These are phyloP conservation scores for Anas georgica DNA, from an alignment of 2,797 vertebrate species.

Conservation along the genomic window DNA sequence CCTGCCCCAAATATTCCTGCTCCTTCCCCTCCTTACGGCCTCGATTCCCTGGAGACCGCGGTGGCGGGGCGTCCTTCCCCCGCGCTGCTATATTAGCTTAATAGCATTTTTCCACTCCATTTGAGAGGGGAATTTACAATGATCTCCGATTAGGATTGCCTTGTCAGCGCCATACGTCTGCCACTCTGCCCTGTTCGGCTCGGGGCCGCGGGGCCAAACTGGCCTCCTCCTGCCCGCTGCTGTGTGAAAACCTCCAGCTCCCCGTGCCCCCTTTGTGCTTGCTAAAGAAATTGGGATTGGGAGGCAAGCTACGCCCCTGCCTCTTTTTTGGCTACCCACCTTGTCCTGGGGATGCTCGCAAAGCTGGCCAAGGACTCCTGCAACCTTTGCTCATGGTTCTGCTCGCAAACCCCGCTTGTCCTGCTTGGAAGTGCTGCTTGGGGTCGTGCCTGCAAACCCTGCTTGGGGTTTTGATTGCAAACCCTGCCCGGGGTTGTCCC, in stretches of 20 bases:
- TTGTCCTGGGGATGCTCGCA: neutral
- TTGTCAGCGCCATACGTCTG: neutral
- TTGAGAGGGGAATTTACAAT: constrained; percentile 61
- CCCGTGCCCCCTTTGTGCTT: rapidly evolving
- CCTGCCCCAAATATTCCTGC: neutral
- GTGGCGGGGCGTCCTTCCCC: neutral
- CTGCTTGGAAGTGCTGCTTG: neutral
- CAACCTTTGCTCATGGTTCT: neutral
- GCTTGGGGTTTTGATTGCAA: neutral
- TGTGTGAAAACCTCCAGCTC: neutral
- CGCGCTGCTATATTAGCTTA: constrained; percentile 48
- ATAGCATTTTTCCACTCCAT: constrained; percentile 68
- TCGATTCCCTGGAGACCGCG: neutral
- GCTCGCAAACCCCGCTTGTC: neutral
- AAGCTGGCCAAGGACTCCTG: neutral
- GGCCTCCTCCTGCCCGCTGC: rapidly evolving
- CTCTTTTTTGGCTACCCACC: neutral
- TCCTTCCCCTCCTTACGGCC: constrained; percentile 2
- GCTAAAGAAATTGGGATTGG: neutral
- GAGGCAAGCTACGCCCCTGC: neutral
- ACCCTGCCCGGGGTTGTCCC: neutral
- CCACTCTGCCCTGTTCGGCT: rapidly evolving
- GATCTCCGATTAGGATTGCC: constrained; percentile 48
- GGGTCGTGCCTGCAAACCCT: neutral
- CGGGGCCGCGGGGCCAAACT: neutral